Evolutionary conservation across 1,140 invertebrate genomes (phyloP).

Genomic region (Orius insidiosus): DNA sequence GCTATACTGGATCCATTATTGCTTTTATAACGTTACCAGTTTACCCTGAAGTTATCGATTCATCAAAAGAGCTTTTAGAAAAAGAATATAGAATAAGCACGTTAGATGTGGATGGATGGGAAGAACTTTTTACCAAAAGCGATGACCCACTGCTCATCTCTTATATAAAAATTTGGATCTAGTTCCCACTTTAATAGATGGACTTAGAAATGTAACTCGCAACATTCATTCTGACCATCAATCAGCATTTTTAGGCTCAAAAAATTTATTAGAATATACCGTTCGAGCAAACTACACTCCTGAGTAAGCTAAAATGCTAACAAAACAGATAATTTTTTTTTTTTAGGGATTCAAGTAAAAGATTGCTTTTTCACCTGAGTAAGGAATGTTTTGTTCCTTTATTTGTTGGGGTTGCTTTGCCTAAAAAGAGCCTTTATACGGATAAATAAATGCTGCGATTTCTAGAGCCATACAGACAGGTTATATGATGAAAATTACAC

Average conservation of each 20-base stretch:
- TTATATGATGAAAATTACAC: slow-evolving; percentile 39
- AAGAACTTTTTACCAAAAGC: slow-evolving; percentile 42
- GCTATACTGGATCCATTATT: slow-evolving; percentile 61
- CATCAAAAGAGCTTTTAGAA: slow-evolving; percentile 37
- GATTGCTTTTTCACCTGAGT: slow-evolving; percentile 44
- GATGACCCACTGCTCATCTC: slow-evolving; percentile 30
- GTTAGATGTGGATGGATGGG: slow-evolving; percentile 48
- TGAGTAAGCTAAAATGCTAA: slow-evolving; percentile 27
- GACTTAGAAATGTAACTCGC: slow-evolving; percentile 46
- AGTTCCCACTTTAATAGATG: slow-evolving; percentile 39
- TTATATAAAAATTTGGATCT: slow-evolving; percentile 46
- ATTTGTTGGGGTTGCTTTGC: slow-evolving; percentile 40
- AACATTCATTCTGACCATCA: slow-evolving; percentile 30
- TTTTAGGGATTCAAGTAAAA: slow-evolving; percentile 26
- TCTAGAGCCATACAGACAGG: slow-evolving; percentile 41
- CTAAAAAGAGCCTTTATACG: slow-evolving; percentile 38
- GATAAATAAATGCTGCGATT: slow-evolving; percentile 36
- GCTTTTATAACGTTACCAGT: slow-evolving; percentile 59
- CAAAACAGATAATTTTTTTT: background rate
- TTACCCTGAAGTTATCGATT: slow-evolving; percentile 48
- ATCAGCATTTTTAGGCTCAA: slow-evolving; percentile 51
- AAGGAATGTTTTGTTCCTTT: slow-evolving; percentile 51
- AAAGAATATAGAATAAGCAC: slow-evolving; percentile 41
- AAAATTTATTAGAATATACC: slow-evolving; percentile 44
- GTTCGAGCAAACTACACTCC: slow-evolving; percentile 45